A percentile compares a stretch with the other conserved stretches of the same genome.
Evolutionary conservation across 2,797 vertebrate genomes (phyloP).

Genomic region (Enteromius viviparus): DNA sequence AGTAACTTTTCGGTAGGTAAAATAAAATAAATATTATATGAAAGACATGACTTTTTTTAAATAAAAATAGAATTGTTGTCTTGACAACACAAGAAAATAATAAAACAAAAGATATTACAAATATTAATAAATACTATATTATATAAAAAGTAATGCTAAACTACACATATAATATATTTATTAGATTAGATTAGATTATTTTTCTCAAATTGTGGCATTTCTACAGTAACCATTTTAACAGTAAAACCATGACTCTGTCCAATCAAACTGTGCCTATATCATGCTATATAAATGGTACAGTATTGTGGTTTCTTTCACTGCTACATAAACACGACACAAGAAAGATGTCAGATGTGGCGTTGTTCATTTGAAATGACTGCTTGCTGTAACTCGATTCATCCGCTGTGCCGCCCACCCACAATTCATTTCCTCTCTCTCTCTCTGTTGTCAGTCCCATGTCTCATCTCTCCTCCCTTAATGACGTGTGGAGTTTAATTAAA

Average conservation of each 20-base stretch:
- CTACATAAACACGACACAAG: neutral
- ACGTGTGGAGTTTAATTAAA: constrained; percentile 59
- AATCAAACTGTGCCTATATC: neutral
- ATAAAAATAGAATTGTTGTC: too few species aligned
- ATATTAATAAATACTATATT: neutral
- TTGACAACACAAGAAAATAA: neutral
- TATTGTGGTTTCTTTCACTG: neutral
- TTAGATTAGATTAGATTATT: too few species aligned
- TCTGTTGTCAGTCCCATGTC: constrained; percentile 23
- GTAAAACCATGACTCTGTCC: neutral
- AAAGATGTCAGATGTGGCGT: neutral
- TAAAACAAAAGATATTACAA: neutral
- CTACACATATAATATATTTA: neutral
- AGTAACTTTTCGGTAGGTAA: too few species aligned
- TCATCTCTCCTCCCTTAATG: constrained; percentile 51
- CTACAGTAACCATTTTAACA: neutral
- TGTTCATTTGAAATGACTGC: constrained; percentile 29
- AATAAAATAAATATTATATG: too few species aligned
- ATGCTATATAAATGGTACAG: neutral
- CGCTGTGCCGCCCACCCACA: constrained; percentile 10
- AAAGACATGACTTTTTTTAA: too few species aligned
- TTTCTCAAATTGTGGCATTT: neutral
- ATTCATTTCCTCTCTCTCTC: constrained; percentile 8
- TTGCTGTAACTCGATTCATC: constrained; percentile 13
- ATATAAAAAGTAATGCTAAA: neutral